phyloP scores from a whole-genome alignment of 1,140 invertebrate genomes.

The Pseudomyrmex pallidus region DNA sequence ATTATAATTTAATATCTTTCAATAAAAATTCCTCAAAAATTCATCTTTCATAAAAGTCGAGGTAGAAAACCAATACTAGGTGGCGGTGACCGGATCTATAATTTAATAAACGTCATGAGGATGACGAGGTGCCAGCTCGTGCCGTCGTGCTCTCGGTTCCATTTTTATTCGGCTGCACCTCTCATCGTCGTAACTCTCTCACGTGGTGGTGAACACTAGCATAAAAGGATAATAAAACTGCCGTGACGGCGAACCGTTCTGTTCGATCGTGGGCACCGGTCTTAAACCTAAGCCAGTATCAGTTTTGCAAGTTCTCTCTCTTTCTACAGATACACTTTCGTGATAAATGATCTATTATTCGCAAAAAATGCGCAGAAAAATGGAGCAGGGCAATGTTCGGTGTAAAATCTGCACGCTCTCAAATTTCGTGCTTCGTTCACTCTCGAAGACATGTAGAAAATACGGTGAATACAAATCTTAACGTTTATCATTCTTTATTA shows the following conservation, averaged over 20 bases:
- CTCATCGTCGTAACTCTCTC: constrained; percentile 32
- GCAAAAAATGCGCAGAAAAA: constrained; percentile 4
- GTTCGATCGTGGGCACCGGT: constrained; percentile 29
- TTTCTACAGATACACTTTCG: not conserved
- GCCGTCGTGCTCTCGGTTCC: constrained; percentile 59
- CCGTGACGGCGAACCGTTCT: constrained; percentile 60
- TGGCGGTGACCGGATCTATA: constrained; percentile 14
- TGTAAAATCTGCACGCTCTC: not conserved
- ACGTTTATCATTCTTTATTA: not conserved
- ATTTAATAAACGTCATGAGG: constrained; percentile 63
- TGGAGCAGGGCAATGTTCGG: not conserved
- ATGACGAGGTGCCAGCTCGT: constrained; percentile 60
- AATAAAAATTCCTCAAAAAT: not conserved
- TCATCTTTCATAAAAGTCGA: not conserved
- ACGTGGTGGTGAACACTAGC: constrained; percentile 1
- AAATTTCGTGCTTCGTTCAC: not conserved
- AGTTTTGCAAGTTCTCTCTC: constrained; percentile 1
- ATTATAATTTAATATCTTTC: not conserved
- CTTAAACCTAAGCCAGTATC: not conserved
- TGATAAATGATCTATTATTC: constrained; percentile 41
- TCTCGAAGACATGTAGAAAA: not conserved
- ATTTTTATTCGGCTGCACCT: constrained; percentile 64
- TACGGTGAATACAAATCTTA: not conserved
- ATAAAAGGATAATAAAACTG: constrained; percentile 62
- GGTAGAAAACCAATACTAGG: not conserved